Conservation (phyloP, 2,888 invertebrate genomes). For the Drosophila austrosaltans region DNA sequence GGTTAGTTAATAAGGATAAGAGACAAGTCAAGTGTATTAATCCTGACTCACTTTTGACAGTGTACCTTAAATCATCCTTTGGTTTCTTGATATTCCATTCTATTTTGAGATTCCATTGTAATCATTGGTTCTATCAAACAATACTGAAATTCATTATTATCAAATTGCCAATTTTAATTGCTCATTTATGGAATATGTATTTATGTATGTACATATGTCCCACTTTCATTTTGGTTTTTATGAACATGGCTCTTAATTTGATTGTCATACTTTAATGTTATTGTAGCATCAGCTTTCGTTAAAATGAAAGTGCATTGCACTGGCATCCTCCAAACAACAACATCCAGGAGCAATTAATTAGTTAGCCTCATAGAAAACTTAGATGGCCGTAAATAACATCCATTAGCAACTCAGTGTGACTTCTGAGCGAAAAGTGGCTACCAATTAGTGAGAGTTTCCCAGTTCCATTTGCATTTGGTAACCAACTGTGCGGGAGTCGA, state of each 20-base stretch:
- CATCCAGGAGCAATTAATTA: slow-evolving; percentile 61
- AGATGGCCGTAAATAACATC: slow-evolving; percentile 69
- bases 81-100: neutral
- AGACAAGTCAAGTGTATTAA: no score
- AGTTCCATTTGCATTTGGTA: slow-evolving; percentile 58
- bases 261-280: slow-evolving; percentile 27
- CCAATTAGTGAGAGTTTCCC: slow-evolving; percentile 62
- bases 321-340: slow-evolving; percentile 42
- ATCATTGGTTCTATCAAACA: neutral
- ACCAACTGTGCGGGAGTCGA: slow-evolving; percentile 8
- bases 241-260: slow-evolving; percentile 13
- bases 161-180: neutral
- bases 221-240: slow-evolving; percentile 1
- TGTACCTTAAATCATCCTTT: no score
- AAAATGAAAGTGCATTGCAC: slow-evolving; percentile 25
- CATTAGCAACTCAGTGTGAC: slow-evolving; percentile 81
- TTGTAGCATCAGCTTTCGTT: neutral
- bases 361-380: slow-evolving; percentile 53
- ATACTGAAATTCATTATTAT: neutral
- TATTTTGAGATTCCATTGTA: neutral
- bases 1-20: neutral
- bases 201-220: neutral
- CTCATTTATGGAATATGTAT: neutral
- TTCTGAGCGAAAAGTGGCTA: slow-evolving; percentile 68
- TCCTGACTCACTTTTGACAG: no score